Conservation (phyloP, 2,113 vertebrate species). For the Sinocyclocheilus grahami region DNA sequence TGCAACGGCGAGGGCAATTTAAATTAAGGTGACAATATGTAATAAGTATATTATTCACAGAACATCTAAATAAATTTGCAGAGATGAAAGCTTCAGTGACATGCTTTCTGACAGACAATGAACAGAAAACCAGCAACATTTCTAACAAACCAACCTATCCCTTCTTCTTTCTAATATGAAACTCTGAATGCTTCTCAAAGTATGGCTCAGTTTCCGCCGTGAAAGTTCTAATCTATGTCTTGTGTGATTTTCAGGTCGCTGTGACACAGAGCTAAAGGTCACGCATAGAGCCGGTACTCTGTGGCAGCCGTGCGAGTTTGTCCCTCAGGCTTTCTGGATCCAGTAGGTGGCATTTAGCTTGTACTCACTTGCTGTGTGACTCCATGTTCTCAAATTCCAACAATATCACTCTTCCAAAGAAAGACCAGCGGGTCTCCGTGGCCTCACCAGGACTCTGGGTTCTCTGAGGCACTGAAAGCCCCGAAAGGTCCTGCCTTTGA, state of each 20-base stretch:
- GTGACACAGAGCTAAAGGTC: conserved; percentile 32
- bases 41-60: not conserved
- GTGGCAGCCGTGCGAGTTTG: not conserved
- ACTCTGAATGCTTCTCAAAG: not conserved
- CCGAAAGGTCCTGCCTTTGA: conserved; percentile 8
- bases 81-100: not conserved
- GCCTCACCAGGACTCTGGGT: conserved; percentile 10
- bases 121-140: not conserved
- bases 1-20: conserved; percentile 48
- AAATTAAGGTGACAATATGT: not conserved
- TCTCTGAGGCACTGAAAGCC: conserved; percentile 37
- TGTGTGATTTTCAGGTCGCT: conserved; percentile 32
- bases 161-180: not conserved
- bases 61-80: not conserved
- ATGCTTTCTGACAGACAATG: not conserved
- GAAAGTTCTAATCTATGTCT: conserved; percentile 14
- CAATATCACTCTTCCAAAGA: conserved; percentile 32
- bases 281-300: conserved; percentile 1
- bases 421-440: conserved; percentile 32
- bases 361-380: conserved; percentile 34
- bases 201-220: not conserved
- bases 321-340: conserved; percentile 32
- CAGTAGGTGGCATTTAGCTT: conserved; percentile 43
- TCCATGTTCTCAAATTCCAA: conserved; percentile 28
- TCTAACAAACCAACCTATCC: not conserved